These are phyloP conservation scores for Brachionus plicatilis DNA, from an alignment of 1,140 invertebrate species.

Conservation along the genomic window DNA sequence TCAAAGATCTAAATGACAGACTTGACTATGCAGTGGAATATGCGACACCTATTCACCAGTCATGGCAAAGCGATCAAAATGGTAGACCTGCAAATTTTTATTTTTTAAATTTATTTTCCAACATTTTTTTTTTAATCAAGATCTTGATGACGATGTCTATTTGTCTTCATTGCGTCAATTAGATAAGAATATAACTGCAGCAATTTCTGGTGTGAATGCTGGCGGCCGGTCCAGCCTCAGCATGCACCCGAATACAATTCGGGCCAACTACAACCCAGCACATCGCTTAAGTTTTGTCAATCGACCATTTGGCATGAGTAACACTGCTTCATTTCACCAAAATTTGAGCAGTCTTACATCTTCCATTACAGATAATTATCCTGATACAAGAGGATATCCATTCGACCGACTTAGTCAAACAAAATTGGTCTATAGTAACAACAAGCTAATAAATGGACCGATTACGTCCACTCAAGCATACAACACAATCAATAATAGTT, in stretches of 20 bases:
- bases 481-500: conserved; percentile 2
- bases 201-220: conserved; percentile 17
- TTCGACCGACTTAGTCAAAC: conserved; percentile 33
- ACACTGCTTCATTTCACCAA: conserved; percentile 23
- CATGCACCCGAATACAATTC: conserved; percentile 1
- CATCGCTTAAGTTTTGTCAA: conserved; percentile 30
- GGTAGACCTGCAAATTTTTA: background rate
- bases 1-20: conserved; percentile 25
- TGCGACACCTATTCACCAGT: conserved; percentile 35
- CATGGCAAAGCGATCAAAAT: conserved; percentile 32
- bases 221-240: background rate
- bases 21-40: conserved; percentile 35
- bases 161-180: conserved; percentile 25
- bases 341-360: conserved; percentile 27
- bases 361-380: background rate
- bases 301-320: background rate
- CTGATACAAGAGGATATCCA: conserved; percentile 8
- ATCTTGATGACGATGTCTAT: conserved; percentile 30
- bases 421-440: background rate
- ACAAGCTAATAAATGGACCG: background rate
- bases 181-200: conserved; percentile 32
- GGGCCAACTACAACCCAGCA: background rate
- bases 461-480: background rate
- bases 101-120: background rate
- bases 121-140: background rate